These are phyloP conservation scores for Trachythela sp. DNA, from an alignment of 64 coral and sea anemone species.

Conservation along the genomic window DNA sequence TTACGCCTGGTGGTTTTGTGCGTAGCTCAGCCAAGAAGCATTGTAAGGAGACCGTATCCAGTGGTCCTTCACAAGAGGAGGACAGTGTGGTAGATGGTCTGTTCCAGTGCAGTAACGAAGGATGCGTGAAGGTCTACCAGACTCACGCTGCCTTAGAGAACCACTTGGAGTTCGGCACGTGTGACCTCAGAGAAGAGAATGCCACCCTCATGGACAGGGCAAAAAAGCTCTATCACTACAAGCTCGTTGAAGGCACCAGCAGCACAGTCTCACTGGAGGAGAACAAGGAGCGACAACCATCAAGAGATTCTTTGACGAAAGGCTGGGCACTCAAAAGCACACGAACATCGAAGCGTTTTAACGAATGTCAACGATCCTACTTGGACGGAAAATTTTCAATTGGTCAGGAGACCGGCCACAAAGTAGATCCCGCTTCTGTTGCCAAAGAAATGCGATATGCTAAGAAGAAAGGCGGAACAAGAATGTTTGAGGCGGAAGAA, in stretches of 20 bases:
- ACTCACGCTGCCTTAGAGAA: conserved; percentile 42
- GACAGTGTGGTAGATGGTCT: neutral
- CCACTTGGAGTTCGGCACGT: conserved; percentile 52
- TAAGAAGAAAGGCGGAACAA: too few species aligned
- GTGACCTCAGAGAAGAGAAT: conserved; percentile 33
- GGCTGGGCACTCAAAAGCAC: conserved; percentile 6
- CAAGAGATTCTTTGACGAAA: neutral
- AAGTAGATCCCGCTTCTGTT: neutral
- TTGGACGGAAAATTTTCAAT: conserved; percentile 1
- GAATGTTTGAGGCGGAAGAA: too few species aligned
- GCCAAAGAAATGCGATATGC: neutral
- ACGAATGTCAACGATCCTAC: neutral
- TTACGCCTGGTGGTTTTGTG: neutral
- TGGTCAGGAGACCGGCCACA: neutral
- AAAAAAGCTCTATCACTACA: neutral
- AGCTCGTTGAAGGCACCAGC: neutral
- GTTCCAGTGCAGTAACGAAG: conserved; percentile 47
- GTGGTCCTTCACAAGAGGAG: conserved; percentile 2
- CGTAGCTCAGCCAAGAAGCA: neutral
- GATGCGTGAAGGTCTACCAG: conserved; percentile 50
- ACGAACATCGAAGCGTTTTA: conserved; percentile 1
- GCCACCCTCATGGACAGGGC: conserved; percentile 11
- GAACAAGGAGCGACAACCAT: neutral
- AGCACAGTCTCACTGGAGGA: neutral
- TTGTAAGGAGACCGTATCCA: neutral